Evolutionary conservation across 2,888 invertebrate genomes (phyloP), one percentile per base, ranked within the genome.

Genomic region (Melinaea menophilus): DNA sequence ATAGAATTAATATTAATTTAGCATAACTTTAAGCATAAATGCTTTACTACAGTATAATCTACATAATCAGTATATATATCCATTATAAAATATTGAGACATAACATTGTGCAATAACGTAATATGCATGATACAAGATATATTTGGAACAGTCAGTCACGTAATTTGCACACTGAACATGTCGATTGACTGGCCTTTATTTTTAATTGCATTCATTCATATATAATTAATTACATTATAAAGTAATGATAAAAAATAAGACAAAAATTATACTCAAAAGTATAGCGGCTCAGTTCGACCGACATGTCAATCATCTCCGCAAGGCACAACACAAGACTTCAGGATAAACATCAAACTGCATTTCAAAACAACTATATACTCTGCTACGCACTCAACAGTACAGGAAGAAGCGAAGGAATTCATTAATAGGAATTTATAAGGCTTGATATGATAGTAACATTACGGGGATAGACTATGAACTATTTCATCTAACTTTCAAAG

Each of bases 21-120:
- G 68, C 68, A 68, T 71, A 66, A 69, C 64, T 69, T 65, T 57
- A 69, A 64, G 69, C 63, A 71, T 70, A 71, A 67, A 67, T 60
- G 61, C 65, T 66, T 66, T 68, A 69, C 61, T 66, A 66, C 66
- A 68, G 63, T 68, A 68, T 59, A 68, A 70, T 68, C 66, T 71
- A 70, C 66, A 62, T 69, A 67, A 70, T 63, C 60, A 67, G 68
- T 68, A 71, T 70, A 73, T 71, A 73, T 72, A 79, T 83, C 80
- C 78, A 78, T 75, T 74, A 89, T 90, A 90, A 89, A 90, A 89
- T 90, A 89, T 90, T 81, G 84, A 90, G 85, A 84, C 76, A 84
- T 90, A 90, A 90, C 90, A 89, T 87, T 87, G 89, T 90, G 89
- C 89, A 87, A 83, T 86, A 66, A 69, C 64, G 51, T 69, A 67